Evolutionary conservation across 2,888 invertebrate genomes (phyloP).

Genomic region (Plebejus anna): DNA sequence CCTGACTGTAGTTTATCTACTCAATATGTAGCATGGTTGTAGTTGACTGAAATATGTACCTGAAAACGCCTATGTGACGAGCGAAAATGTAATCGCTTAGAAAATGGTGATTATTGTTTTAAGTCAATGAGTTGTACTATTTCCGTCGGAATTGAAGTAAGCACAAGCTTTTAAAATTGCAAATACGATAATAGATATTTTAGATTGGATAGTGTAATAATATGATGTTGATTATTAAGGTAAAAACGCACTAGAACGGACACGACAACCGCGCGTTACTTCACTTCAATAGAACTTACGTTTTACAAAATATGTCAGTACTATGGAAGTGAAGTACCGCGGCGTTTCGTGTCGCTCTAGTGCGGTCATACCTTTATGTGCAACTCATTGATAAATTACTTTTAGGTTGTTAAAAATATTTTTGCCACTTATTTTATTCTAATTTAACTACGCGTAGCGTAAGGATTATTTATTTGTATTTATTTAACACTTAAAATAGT

Average conservation of each 20-base stretch:
- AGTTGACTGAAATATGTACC: slow-evolving; percentile 27
- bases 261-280: no score
- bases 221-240: no score
- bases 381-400: neutral
- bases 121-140: neutral
- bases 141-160: neutral
- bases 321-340: no score
- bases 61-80: slow-evolving; percentile 8
- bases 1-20: neutral
- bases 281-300: no score
- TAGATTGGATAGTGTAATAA: no score
- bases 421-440: slow-evolving; percentile 6
- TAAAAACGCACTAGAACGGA: no score
- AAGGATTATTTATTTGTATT: neutral
- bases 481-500: neutral
- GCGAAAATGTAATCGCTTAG: neutral
- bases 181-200: neutral
- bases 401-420: slow-evolving; percentile 5
- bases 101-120: neutral
- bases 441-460: slow-evolving; percentile 18
- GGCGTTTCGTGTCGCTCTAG: no score
- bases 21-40: neutral
- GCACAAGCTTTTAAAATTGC: neutral
- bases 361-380: neutral
- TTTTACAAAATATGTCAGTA: no score